phyloP scores from a whole-genome alignment of 2,888 invertebrate genomes.

The Tuta absoluta region DNA sequence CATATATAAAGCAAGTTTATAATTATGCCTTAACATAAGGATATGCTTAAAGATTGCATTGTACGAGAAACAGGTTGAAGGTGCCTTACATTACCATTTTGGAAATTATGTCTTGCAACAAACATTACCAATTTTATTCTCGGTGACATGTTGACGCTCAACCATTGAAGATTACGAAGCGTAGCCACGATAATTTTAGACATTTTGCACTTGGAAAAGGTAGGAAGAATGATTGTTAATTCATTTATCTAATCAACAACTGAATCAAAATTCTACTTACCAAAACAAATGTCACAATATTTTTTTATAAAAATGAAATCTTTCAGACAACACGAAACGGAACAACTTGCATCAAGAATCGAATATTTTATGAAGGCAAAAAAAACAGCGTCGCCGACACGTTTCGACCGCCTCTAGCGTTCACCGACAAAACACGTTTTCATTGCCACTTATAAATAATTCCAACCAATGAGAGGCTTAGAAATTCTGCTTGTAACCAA shows the following conservation, averaged over 20 bases:
- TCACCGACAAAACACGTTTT: slow-evolving; percentile 64
- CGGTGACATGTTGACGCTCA: slow-evolving; percentile 25
- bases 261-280: slow-evolving; percentile 61
- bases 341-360: slow-evolving; percentile 69
- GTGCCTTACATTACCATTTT: not conserved
- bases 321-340: slow-evolving; percentile 66
- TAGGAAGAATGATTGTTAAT: not conserved
- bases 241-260: slow-evolving; percentile 22
- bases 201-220: not conserved
- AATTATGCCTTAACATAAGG: not conserved
- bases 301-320: slow-evolving; percentile 60
- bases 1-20: not conserved
- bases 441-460: slow-evolving; percentile 31
- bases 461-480: slow-evolving; percentile 41
- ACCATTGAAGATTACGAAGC: slow-evolving; percentile 26
- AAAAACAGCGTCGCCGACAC: slow-evolving; percentile 70
- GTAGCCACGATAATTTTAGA: slow-evolving; percentile 27
- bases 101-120: not conserved
- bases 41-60: not conserved
- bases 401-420: slow-evolving; percentile 51
- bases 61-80: not conserved
- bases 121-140: not conserved
- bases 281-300: slow-evolving; percentile 64
- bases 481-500: slow-evolving; percentile 37
- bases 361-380: slow-evolving; percentile 65